phyloP scores from a whole-genome alignment of 30 jellyfish, hydroid and myxozoan species.

The Aurelia sp. region DNA sequence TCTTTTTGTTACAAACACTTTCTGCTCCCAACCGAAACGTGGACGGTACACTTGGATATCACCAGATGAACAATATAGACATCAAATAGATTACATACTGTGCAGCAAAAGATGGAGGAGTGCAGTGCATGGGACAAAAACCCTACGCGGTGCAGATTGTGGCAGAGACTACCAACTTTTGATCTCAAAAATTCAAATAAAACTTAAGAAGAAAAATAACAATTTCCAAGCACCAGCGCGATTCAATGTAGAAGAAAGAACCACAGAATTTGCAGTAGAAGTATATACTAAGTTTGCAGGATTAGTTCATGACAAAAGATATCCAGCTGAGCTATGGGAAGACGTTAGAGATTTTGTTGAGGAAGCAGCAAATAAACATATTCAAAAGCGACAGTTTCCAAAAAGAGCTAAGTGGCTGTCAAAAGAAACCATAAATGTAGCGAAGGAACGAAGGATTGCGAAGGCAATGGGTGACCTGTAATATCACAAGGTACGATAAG shows the following conservation, averaged over 20 bases:
- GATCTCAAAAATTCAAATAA: slow-evolving; percentile 12
- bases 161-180: slow-evolving; percentile 38
- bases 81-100: slow-evolving; percentile 28
- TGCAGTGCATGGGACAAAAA: slow-evolving; percentile 12
- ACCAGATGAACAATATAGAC: slow-evolving; percentile 3
- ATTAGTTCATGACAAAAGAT: slow-evolving; percentile 21
- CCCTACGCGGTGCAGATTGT: slow-evolving; percentile 40
- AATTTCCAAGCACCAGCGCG: slow-evolving; percentile 28
- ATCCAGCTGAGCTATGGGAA: slow-evolving; percentile 53
- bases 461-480: slow-evolving; percentile 5
- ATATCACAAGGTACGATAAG: slow-evolving; percentile 10
- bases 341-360: slow-evolving; percentile 12
- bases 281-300: slow-evolving; percentile 39
- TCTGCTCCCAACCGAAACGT: slow-evolving; percentile 22
- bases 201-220: slow-evolving; percentile 20
- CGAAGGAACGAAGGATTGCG: slow-evolving; percentile 44
- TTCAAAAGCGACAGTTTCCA: slow-evolving; percentile 26
- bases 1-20: background rate
- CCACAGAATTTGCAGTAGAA: slow-evolving; percentile 37
- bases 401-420: slow-evolving; percentile 40
- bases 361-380: slow-evolving; percentile 23
- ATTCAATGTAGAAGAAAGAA: slow-evolving; percentile 9
- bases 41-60: slow-evolving; percentile 35
- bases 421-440: slow-evolving; percentile 6
- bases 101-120: slow-evolving; percentile 44